Evolutionary conservation across 2,888 invertebrate genomes (phyloP), one percentile per base, ranked within the genome.

Genomic region (Priocnemis perturbator): DNA sequence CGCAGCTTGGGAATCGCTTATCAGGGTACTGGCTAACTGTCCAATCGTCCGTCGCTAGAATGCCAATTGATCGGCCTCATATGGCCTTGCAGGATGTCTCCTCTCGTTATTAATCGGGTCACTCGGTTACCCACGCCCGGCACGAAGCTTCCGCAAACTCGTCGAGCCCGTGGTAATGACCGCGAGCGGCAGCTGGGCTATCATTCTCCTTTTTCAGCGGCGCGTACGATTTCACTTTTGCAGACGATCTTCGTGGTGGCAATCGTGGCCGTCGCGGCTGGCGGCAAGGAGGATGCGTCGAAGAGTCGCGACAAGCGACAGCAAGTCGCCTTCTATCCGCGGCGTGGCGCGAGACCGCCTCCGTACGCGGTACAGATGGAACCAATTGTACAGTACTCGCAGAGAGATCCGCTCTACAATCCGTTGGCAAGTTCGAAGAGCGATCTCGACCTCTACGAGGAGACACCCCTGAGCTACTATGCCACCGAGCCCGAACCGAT

Each of bases 291-390:
- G 63, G 87, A 85, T 37, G 56, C 74, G 44, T 64, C 68, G 57
- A 81, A 81, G 45, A 76, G 57, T 19, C 88, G 89, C 3, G 85
- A 82, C 48, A 89, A 89, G 74, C 77, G 88, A 44, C 87, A 87
- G 63, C 88, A 88, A 61, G 71, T 85, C n/a, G 70, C 81, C 0
- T 86, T 79, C 65, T 83, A 83, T 64, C 72, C 84, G 0, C 75
- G 87, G 53, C 83, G 87, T 59, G 83, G 78, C 11, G 85, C 78
- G 19, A 83, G 86, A n/a, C 87, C 92, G 64, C 94, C 94, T 3
- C 93, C 94, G 0, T 95, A 95, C 82, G 95, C 95, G 1, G 95
- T 95, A 5, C 94, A 94, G 87, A 95, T 95, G 95, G 95, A 95
- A 87, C 95, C 95, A 9, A 91, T 95, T 60, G 93, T 94, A 20